A percentile compares a stretch with the other conserved stretches of the same genome.
Conservation (phyloP, 2,888 invertebrate species). For the Chrysolina oricalcia region DNA sequence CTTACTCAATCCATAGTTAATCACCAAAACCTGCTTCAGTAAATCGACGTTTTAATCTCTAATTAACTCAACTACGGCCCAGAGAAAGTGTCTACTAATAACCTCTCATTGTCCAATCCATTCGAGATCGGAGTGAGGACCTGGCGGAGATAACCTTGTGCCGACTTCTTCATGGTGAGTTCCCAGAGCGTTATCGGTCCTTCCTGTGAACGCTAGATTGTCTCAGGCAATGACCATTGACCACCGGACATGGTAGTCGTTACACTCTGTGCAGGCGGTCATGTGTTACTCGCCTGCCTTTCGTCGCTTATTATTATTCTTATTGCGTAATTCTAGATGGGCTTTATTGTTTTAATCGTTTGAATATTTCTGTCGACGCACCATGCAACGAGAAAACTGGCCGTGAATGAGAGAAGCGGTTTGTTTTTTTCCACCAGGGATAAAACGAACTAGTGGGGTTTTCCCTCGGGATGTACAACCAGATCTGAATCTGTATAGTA, state of each 20-base stretch:
- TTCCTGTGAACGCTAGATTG: conserved; percentile 66
- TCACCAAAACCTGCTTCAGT: too few species aligned
- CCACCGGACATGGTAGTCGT: conserved; percentile 64
- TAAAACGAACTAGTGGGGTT: too few species aligned
- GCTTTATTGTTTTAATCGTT: conserved; percentile 51
- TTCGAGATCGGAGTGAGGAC: conserved; percentile 2
- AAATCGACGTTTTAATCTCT: too few species aligned
- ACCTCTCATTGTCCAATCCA: not conserved
- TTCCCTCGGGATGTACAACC: too few species aligned
- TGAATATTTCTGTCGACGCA: conserved; percentile 4
- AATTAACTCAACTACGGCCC: too few species aligned
- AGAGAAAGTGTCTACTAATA: too few species aligned
- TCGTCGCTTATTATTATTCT: conserved; percentile 46
- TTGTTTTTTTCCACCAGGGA: too few species aligned
- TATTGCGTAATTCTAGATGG: conserved; percentile 57
- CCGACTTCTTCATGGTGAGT: conserved; percentile 30
- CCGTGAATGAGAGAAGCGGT: not conserved
- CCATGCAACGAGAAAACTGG: not conserved
- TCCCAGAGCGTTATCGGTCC: conserved; percentile 59
- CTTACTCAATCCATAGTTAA: too few species aligned
- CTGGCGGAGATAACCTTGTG: conserved; percentile 26
- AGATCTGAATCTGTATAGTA: too few species aligned
- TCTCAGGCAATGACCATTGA: conserved; percentile 67
- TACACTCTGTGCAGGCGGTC: conserved; percentile 40
- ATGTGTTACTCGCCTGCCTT: conserved; percentile 4